These are phyloP conservation scores for Erebia ligea DNA, from an alignment of 2,888 invertebrate species.

Conservation along the genomic window DNA sequence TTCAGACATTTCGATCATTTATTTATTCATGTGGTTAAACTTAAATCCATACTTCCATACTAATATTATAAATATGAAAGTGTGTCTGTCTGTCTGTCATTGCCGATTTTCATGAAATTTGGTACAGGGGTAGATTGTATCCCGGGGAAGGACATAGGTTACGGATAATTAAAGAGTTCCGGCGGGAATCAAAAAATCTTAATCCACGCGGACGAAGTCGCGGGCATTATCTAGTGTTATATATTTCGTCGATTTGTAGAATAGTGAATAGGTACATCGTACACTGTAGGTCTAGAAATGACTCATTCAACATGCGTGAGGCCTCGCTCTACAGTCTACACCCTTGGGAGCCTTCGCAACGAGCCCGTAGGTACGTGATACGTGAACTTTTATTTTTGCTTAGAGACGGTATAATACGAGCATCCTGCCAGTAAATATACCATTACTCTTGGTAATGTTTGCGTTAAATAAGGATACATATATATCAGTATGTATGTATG, in stretches of 20 bases:
- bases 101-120: no score
- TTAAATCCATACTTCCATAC: no score
- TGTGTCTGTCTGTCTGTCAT: no score
- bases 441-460: not conserved
- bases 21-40: no score
- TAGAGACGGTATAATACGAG: not conserved
- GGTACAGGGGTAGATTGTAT: no score
- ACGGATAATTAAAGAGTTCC: no score
- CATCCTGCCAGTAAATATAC: not conserved
- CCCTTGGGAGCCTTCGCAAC: not conserved
- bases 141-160: no score
- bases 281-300: not conserved
- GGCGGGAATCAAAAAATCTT: no score
- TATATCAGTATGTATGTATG: not conserved
- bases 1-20: not conserved
- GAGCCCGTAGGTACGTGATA: constrained; percentile 5
- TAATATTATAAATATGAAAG: no score
- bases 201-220: no score
- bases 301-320: constrained; percentile 14
- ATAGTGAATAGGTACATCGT: not conserved
- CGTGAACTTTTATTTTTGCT: constrained; percentile 7
- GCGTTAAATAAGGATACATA: not conserved
- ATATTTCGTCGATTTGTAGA: not conserved
- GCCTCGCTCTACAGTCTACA: not conserved
- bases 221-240: no score